Conservation (phyloP, 1,140 invertebrate genomes). For the Dermatophagoides farinae region DNA sequence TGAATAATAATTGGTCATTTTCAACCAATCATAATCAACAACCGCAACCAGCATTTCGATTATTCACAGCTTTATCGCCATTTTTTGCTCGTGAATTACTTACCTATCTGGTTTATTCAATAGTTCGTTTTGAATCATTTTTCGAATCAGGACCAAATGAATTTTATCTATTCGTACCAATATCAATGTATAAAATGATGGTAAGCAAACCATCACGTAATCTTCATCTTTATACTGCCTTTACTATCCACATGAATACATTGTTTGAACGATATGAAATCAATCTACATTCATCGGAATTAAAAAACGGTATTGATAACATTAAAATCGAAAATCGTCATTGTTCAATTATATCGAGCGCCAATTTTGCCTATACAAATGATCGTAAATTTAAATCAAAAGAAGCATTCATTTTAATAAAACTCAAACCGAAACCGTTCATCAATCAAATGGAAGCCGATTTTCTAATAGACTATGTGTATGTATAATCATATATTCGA, state of each 20-base stretch:
- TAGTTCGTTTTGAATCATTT: neutral
- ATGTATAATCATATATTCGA: neutral
- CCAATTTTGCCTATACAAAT: neutral
- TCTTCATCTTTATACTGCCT: slow-evolving; percentile 1
- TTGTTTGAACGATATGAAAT: neutral
- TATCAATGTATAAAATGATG: neutral
- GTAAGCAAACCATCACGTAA: neutral
- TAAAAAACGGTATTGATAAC: neutral
- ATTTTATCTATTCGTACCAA: neutral
- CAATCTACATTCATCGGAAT: neutral
- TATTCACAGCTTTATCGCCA: neutral
- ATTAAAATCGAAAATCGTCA: neutral
- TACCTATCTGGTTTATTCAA: neutral
- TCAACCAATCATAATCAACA: neutral
- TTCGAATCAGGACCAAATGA: neutral
- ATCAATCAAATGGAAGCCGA: neutral
- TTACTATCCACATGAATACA: neutral
- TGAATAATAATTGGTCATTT: neutral
- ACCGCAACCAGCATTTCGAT: neutral
- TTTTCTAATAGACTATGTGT: slow-evolving; percentile 1
- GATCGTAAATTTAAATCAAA: neutral
- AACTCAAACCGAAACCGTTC: neutral
- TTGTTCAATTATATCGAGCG: neutral
- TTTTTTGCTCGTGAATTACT: slow-evolving; percentile 5
- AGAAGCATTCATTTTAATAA: neutral